Base-by-base conservation (phyloP, 2,113 vertebrate species). In the Eurypyga helias region DNA sequence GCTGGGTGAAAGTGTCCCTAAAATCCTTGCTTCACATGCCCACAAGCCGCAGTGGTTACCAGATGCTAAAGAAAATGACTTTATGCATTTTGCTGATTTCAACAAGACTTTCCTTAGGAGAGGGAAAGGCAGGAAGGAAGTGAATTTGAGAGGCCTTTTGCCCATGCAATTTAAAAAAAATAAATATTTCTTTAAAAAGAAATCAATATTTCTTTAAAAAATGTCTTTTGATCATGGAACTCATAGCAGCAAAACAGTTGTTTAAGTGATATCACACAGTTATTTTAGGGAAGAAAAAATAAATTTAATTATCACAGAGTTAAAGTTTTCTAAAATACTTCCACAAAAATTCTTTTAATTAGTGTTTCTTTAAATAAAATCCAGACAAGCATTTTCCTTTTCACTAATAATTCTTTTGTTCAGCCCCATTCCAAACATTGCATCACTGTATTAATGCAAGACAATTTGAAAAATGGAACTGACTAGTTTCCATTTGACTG, bases 401-500 rank as follows among this genome's bases (percentile, higher is more conserved):
- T 62, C 36, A 58, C 34, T 75, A 95, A 65, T 76, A 91, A 87
- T 83, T 83, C 83, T 86, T 94, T 92, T 95, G 79, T 95, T 97
- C 89, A 93, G 34, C 60, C 33, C 24, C 51, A 81, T 57, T 92
- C 78, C 93, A 94, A 94, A 90, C 20, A 84, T 78, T 83, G 31
- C 54, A 57, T 51, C 2, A 5, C 54, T 55, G 33, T 93, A 77
- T 85, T 90, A 96, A 83, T 71, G 79, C n/a, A 88, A 90, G 55
- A 90, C 75, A 83, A 94, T 80, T 93, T 96, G 93, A 94, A 94
- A 95, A 96, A 97, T 96, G 83, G 95, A 95, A 90, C 89, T 95
- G 96, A 95, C 90, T 96, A 75, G 76, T 94, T 96, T 97, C 92
- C 92, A 96, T 96, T 94, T 96, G 93, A 97, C 90, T 93, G 95